Percentiles rank a stretch among this genome's conserved stretches.
Conservation (phyloP, 2,888 invertebrate genomes). For the Aelia acuminata region DNA sequence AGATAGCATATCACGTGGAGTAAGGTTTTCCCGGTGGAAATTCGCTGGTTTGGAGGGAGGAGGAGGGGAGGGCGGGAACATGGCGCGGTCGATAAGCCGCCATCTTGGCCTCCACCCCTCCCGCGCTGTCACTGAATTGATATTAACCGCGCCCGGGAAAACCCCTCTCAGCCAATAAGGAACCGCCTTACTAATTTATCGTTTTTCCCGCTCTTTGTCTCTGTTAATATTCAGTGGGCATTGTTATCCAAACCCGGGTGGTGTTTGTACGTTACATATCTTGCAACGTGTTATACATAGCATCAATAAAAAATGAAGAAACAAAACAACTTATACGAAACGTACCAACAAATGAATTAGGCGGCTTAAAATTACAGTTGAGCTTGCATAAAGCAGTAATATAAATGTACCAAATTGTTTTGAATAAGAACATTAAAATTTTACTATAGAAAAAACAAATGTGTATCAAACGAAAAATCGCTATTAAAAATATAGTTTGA, state of each 20-base stretch:
- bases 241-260: slow-evolving; percentile 8
- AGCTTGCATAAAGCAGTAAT: too few relatives aligned
- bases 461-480: too few relatives aligned
- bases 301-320: background rate
- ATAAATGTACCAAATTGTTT: too few relatives aligned
- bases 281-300: background rate
- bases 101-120: slow-evolving; percentile 54
- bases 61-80: slow-evolving; percentile 35
- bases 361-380: too few relatives aligned
- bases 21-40: background rate
- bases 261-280: background rate
- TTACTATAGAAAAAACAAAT: too few relatives aligned
- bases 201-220: slow-evolving; percentile 30
- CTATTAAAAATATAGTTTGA: too few relatives aligned
- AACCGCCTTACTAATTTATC: slow-evolving; percentile 38
- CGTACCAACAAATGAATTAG: too few relatives aligned
- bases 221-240: slow-evolving; percentile 19
- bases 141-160: slow-evolving; percentile 48
- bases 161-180: slow-evolving; percentile 34
- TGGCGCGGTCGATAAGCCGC: slow-evolving; percentile 52
- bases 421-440: too few relatives aligned
- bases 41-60: background rate
- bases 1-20: background rate
- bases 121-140: slow-evolving; percentile 51
- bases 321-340: too few relatives aligned